A percentile compares a stretch with the other conserved stretches of the same genome.
phyloP scores from a whole-genome alignment of 2,113 vertebrate species.

The Euleptes europaea region DNA sequence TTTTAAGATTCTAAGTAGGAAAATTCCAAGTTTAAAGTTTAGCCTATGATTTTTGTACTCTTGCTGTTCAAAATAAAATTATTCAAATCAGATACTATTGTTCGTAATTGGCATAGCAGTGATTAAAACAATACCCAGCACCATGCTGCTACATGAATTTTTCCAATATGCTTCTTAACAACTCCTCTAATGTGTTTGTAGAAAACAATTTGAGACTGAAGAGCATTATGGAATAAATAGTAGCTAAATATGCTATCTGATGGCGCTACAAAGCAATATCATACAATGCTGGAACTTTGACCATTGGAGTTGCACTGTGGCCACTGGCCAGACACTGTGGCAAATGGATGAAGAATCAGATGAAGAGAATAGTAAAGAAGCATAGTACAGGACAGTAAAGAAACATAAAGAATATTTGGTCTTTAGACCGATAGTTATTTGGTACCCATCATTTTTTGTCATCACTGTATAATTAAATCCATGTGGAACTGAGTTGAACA shows the following conservation, averaged over 20 bases:
- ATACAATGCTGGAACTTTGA: constrained; percentile 12
- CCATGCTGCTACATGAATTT: constrained; percentile 29
- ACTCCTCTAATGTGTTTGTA: constrained; percentile 3
- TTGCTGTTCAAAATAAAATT: constrained; percentile 24
- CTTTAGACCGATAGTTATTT: neutral
- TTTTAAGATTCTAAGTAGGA: neutral
- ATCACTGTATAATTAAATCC: neutral
- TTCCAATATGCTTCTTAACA: constrained; percentile 27
- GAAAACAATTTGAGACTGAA: constrained; percentile 33
- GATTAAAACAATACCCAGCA: neutral
- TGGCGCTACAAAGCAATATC: neutral
- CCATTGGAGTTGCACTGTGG: neutral
- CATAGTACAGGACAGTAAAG: neutral
- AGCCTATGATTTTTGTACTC: neutral
- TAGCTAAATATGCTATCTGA: constrained; percentile 3
- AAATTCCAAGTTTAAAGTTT: neutral
- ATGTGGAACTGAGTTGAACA: neutral
- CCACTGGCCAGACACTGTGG: neutral
- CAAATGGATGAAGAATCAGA: neutral
- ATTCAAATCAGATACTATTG: constrained; percentile 31
- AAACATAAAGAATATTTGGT: neutral
- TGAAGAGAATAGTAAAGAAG: neutral
- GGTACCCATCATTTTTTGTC: neutral
- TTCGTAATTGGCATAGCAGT: constrained; percentile 29
- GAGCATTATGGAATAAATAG: constrained; percentile 28